These are phyloP conservation scores for Lynx canadensis DNA, from an alignment of 2,113 vertebrate genomes.

Conservation along the genomic window DNA sequence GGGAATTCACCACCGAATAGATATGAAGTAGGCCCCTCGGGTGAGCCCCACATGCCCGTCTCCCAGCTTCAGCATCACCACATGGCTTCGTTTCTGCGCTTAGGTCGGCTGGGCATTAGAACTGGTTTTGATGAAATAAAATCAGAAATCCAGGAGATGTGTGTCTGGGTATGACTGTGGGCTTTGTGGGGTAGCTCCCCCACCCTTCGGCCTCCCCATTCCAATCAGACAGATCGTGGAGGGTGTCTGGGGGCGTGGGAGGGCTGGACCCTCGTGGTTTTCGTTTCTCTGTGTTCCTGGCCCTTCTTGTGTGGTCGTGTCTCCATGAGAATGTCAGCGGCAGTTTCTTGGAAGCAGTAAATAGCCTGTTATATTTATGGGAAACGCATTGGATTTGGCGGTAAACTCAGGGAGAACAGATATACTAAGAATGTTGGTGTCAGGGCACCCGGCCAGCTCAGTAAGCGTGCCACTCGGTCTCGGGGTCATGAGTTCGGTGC, in stretches of 20 bases:
- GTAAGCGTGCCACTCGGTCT: no score
- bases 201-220: background rate
- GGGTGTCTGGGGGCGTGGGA: background rate
- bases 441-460: no score
- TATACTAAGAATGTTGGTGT: background rate
- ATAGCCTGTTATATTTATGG: background rate
- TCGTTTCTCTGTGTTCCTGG: background rate
- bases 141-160: background rate
- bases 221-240: background rate
- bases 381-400: accelerated
- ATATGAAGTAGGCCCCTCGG: accelerated
- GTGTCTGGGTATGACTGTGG: background rate
- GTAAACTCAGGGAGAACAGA: background rate
- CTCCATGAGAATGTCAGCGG: background rate
- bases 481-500: no score
- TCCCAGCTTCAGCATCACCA: background rate
- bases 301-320: background rate
- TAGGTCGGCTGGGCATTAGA: background rate
- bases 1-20: background rate
- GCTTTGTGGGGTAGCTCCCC: no score
- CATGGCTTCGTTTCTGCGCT: background rate
- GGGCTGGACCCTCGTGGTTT: background rate
- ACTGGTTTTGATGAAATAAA: background rate
- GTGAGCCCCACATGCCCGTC: background rate
- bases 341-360: background rate